A percentile compares a stretch with the other conserved stretches of the same genome.
Conservation (phyloP, 2,797 vertebrate genomes). For the Lutjanus campechanus region DNA sequence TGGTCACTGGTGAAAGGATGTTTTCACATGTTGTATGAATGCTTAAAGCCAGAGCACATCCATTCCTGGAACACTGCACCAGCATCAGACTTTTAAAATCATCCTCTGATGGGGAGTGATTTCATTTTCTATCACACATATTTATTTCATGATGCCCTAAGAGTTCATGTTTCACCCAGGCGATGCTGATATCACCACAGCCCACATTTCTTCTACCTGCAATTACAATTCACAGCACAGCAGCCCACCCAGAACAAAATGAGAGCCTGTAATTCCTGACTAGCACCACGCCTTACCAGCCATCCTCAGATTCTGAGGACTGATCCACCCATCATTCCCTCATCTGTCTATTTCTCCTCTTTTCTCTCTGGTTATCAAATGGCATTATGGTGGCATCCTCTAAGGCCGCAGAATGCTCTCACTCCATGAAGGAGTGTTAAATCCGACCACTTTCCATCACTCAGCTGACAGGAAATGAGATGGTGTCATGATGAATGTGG, state of each 20-base stretch:
- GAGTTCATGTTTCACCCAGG: constrained; percentile 44
- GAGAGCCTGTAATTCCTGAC: constrained; percentile 58
- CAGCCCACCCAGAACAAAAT: constrained; percentile 39
- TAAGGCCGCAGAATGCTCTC: constrained; percentile 17
- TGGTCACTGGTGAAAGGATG: background rate
- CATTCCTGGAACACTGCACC: background rate
- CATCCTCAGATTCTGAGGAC: constrained; percentile 44
- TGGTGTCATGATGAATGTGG: constrained; percentile 66
- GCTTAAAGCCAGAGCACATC: constrained; percentile 6
- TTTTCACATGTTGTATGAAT: constrained; percentile 9
- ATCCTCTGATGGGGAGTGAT: constrained; percentile 22
- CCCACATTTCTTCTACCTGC: constrained; percentile 17
- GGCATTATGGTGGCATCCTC: constrained; percentile 32
- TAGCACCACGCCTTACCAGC: constrained; percentile 41
- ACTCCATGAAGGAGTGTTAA: constrained; percentile 39
- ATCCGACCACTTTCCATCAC: constrained; percentile 58
- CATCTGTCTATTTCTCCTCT: constrained; percentile 37
- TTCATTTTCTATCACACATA: constrained; percentile 29
- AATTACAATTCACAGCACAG: constrained; percentile 52
- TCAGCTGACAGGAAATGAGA: constrained; percentile 71
- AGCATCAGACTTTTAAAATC: constrained; percentile 19
- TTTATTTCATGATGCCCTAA: constrained; percentile 44
- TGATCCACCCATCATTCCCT: constrained; percentile 59
- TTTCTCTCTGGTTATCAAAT: constrained; percentile 56
- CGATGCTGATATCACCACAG: constrained; percentile 9